Conservation (phyloP, 92 coral and sea anemone genomes). For the Epizoanthus scotinus region DNA sequence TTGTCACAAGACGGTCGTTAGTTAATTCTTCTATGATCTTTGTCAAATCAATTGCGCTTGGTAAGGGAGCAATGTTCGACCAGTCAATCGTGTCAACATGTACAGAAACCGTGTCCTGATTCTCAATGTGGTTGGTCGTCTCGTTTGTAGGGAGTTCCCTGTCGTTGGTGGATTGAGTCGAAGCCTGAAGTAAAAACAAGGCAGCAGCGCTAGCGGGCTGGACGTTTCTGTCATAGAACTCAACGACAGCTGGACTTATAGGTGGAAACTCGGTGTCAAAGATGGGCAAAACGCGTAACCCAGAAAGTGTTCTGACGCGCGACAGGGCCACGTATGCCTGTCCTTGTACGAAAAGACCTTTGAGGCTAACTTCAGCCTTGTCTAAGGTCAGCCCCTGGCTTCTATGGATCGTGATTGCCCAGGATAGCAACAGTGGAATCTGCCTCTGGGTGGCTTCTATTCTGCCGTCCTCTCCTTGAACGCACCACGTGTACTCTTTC, state of each 20-base stretch:
- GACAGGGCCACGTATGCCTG: slow-evolving; percentile 39
- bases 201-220: too few relatives aligned
- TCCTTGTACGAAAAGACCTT: slow-evolving; percentile 31
- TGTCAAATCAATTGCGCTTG: not conserved
- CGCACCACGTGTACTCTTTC: slow-evolving; percentile 27
- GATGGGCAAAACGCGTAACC: slow-evolving; percentile 34
- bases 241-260: slow-evolving; percentile 6
- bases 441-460: slow-evolving; percentile 26
- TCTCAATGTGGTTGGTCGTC: too few relatives aligned
- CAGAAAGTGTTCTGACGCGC: slow-evolving; percentile 27
- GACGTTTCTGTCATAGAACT: slow-evolving; percentile 6
- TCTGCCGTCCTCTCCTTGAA: not conserved
- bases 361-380: slow-evolving; percentile 33
- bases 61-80: not conserved
- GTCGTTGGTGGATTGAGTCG: too few relatives aligned
- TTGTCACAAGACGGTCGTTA: slow-evolving; percentile 1
- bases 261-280: slow-evolving; percentile 41
- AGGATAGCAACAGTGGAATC: slow-evolving; percentile 15
- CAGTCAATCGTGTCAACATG: not conserved
- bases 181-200: too few relatives aligned
- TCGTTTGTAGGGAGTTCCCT: too few relatives aligned
- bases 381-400: slow-evolving; percentile 40
- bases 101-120: too few relatives aligned
- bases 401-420: slow-evolving; percentile 43
- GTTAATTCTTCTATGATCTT: not conserved